phyloP scores from a whole-genome alignment of 2,888 invertebrate genomes.

The Drosophila flavopinicola region DNA sequence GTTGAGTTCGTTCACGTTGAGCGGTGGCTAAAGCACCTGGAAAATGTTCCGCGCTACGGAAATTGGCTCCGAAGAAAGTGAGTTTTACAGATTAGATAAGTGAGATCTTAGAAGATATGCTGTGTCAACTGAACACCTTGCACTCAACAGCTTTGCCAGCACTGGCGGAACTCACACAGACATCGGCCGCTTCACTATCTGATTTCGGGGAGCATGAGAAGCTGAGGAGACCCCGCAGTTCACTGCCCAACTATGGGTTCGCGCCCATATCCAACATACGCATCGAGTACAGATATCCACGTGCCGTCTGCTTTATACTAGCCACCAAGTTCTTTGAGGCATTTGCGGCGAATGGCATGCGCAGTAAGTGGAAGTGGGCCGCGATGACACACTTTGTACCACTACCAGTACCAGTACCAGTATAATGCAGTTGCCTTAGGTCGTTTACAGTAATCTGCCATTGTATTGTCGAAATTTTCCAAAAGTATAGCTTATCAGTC shows the following conservation, averaged over 20 bases:
- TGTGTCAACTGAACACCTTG: not conserved
- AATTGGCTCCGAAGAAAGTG: slow-evolving; percentile 82
- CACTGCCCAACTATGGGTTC: slow-evolving; percentile 72
- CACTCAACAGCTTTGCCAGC: slow-evolving; percentile 70
- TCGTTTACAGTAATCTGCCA: slow-evolving; percentile 49
- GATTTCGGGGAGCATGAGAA: slow-evolving; percentile 36
- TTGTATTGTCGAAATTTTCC: slow-evolving; percentile 49
- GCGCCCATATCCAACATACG: slow-evolving; percentile 62
- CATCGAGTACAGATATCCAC: slow-evolving; percentile 79
- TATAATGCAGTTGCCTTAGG: slow-evolving; percentile 21
- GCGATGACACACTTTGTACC: slow-evolving; percentile 20
- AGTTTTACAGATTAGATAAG: slow-evolving; percentile 62
- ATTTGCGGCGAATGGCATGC: slow-evolving; percentile 84
- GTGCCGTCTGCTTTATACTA: slow-evolving; percentile 82
- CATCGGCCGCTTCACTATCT: slow-evolving; percentile 13
- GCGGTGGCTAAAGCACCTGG: slow-evolving; percentile 20
- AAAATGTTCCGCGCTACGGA: slow-evolving; percentile 80
- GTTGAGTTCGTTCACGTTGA: slow-evolving; percentile 35
- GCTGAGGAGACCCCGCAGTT: slow-evolving; percentile 44
- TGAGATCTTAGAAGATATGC: not conserved
- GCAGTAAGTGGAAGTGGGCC: slow-evolving; percentile 78
- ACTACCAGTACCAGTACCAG: too few species aligned
- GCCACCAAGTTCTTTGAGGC: slow-evolving; percentile 84
- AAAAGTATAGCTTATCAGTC: slow-evolving; percentile 53
- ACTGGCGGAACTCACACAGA: slow-evolving; percentile 64